Percentiles rank a stretch among this genome's conserved stretches.
These are phyloP conservation scores for Aphidius colemani DNA, from an alignment of 2,888 invertebrate species.

Conservation along the genomic window DNA sequence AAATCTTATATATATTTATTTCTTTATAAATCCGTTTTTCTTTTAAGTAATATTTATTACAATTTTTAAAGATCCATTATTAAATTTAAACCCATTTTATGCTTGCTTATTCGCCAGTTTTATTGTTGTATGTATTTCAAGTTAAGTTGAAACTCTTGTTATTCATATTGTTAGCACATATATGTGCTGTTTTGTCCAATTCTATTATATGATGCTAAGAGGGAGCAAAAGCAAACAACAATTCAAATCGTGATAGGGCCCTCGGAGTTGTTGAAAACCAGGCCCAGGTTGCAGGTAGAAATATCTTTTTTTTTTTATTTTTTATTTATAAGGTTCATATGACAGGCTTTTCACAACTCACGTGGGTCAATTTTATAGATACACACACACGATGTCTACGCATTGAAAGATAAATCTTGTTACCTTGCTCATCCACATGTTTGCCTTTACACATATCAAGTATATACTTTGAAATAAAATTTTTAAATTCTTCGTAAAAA, in stretches of 20 bases:
- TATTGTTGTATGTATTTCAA: conserved; percentile 10
- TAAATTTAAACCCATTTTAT: neutral
- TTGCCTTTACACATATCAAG: no score
- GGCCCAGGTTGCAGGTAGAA: conserved; percentile 45
- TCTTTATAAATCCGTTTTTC: neutral
- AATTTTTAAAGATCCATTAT: neutral
- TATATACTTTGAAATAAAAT: conserved; percentile 22
- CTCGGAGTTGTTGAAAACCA: conserved; percentile 36
- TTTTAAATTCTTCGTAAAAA: conserved; percentile 27
- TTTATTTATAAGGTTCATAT: neutral
- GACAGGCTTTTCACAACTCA: conserved; percentile 18
- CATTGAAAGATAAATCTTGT: conserved; percentile 31
- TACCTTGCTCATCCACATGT: no score
- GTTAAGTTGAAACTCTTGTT: no score
- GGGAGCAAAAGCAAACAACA: conserved; percentile 5
- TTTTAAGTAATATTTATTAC: neutral
- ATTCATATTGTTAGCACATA: no score
- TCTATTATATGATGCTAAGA: no score
- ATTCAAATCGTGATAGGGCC: conserved; percentile 24
- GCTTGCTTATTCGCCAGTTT: conserved; percentile 23
- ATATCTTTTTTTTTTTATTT: conserved; percentile 21
- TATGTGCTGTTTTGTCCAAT: no score
- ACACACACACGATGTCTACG: conserved; percentile 3
- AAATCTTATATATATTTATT: neutral
- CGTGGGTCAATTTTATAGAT: no score